Percentiles rank a stretch among this genome's conserved stretches.
Evolutionary conservation across 2,113 vertebrate genomes (phyloP).

Genomic region (Coracopsis vasa): DNA sequence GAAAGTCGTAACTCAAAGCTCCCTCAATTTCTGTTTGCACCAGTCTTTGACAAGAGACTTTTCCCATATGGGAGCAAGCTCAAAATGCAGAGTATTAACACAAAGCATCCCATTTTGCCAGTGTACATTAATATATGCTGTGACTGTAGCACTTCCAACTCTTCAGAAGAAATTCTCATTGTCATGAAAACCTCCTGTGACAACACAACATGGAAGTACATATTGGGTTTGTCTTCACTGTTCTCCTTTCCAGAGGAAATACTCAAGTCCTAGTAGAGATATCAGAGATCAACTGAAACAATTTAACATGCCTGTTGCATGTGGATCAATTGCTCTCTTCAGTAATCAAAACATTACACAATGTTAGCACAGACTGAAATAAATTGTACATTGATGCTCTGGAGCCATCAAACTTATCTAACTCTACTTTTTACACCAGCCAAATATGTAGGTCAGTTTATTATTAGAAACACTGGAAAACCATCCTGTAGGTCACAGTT

Average conservation of each 20-base stretch:
- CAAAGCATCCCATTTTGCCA: background rate
- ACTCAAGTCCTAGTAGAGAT: background rate
- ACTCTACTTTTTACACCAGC: background rate
- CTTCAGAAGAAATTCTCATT: background rate
- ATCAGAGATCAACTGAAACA: background rate
- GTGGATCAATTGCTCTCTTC: background rate
- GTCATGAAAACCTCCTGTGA: background rate
- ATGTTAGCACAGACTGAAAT: background rate
- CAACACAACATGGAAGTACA: background rate
- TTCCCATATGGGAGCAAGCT: background rate
- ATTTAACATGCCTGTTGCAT: background rate
- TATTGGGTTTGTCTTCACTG: background rate
- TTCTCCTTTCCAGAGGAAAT: background rate
- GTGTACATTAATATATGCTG: background rate
- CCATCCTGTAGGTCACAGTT: background rate
- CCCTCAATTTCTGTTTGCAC: background rate
- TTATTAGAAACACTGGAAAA: background rate
- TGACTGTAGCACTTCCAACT: background rate
- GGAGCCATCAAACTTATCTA: background rate
- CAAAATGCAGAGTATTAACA: background rate
- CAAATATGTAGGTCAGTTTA: background rate
- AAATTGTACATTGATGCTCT: background rate
- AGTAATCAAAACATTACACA: background rate
- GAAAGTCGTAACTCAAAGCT: background rate
- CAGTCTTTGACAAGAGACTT: background rate